Base-by-base conservation (phyloP, 1,140 invertebrate genomes). In the Schlechtendalia chinensis region DNA sequence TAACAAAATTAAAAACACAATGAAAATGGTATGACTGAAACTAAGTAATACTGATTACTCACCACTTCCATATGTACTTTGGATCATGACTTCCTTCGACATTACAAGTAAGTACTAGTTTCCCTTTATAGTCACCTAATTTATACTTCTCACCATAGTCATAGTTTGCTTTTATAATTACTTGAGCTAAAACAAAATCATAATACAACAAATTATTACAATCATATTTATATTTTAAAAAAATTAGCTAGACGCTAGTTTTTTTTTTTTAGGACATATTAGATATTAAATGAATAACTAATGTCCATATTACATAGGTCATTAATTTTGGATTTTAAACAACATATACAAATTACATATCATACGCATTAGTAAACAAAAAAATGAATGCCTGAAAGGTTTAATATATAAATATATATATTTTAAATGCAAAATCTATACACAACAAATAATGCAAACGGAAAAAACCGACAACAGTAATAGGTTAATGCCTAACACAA, bases 401-500 rank as follows among this genome's bases (percentile, higher is more conserved):
- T 77, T 56, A 61, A 79, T 63, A 32, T 79, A 24, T 29, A 4
- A 50, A 50, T 61, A 79, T 24, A 79, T 45, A 59, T 75, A 59
- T 54, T 29, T 53, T 16, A 54, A 61, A 79, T 63, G 39, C 58
- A 79, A 79, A 79, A 47, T 79, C 58, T 63, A 79, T 77, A 19
- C 22, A 50, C 6, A 45, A 77, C 29, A 79, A 61, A 47, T 56
- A 27, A 61, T 63, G 17, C 58, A 79, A 59, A 77, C 50, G 56
- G 59, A 59, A 74, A 74, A 75, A 77, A 77, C 16, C 50, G 17
- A 72, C 69, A 54, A 79, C 16, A 59, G 32, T 79, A 79, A 79
- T 61, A 39, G 58, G 58, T 79, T 79, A 79, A 63, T 79, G 61
- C 75, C 32, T 63, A 79, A 79, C 75, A 79, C 39, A 61, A 79